phyloP scores from a whole-genome alignment of 2,888 invertebrate species.

The Papilio protenor region DNA sequence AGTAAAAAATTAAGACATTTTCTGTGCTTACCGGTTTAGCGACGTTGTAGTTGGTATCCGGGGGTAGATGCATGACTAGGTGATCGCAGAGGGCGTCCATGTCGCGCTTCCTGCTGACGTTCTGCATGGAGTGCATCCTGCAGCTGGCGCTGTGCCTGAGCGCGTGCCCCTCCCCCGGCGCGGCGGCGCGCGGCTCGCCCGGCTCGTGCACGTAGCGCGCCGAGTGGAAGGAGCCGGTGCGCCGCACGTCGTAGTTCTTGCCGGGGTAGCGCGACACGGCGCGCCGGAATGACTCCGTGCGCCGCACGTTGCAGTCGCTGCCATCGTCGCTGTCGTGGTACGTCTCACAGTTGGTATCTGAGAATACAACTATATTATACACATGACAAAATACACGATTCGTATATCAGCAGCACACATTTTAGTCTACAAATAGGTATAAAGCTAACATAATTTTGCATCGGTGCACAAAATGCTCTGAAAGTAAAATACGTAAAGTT shows the following conservation, averaged over 20 bases:
- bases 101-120: slow-evolving; percentile 71
- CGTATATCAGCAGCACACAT: too few relatives aligned
- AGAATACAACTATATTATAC: neutral
- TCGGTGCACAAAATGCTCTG: too few relatives aligned
- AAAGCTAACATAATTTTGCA: too few relatives aligned
- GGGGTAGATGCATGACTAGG: slow-evolving; percentile 73
- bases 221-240: slow-evolving; percentile 77
- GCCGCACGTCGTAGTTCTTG: slow-evolving; percentile 69
- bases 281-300: slow-evolving; percentile 64
- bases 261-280: slow-evolving; percentile 62
- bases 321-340: slow-evolving; percentile 78
- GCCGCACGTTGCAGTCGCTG: slow-evolving; percentile 75
- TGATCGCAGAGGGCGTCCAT: slow-evolving; percentile 76
- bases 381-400: neutral
- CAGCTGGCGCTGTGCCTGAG: slow-evolving; percentile 64
- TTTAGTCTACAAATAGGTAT: too few relatives aligned
- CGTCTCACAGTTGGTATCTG: slow-evolving; percentile 78
- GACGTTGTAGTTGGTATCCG: slow-evolving; percentile 70
- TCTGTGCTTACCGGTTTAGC: slow-evolving; percentile 67
- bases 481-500: too few relatives aligned
- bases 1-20: neutral
- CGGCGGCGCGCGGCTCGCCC: slow-evolving; percentile 56
- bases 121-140: slow-evolving; percentile 76
- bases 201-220: slow-evolving; percentile 69
- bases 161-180: slow-evolving; percentile 62